Percentiles rank a stretch among this genome's conserved stretches.
phyloP scores from a whole-genome alignment of 2,888 invertebrate genomes.

The Diarsia mendica region DNA sequence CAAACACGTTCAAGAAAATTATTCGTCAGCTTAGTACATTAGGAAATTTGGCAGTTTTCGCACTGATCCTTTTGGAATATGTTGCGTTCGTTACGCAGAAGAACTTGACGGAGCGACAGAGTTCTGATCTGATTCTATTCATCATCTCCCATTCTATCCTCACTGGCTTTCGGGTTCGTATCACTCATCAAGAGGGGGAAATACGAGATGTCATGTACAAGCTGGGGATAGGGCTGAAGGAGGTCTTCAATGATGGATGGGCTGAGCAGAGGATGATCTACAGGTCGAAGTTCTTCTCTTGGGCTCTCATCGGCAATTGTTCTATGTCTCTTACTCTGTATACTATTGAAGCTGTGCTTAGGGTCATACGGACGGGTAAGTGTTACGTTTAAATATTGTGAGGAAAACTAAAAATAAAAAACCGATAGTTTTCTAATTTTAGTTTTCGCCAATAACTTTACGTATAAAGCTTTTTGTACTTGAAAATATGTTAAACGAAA shows the following conservation, averaged over 20 bases:
- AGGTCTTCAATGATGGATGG: constrained; percentile 38
- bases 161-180: constrained; percentile 30
- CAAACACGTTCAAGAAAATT: constrained; percentile 46
- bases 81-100: constrained; percentile 63
- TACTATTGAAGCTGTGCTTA: constrained; percentile 40
- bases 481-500: not conserved
- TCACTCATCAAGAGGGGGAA: constrained; percentile 28
- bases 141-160: constrained; percentile 32
- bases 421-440: not conserved
- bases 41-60: constrained; percentile 34
- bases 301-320: constrained; percentile 42
- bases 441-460: not conserved
- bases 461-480: not conserved
- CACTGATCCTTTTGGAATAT: constrained; percentile 38
- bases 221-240: constrained; percentile 45
- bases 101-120: constrained; percentile 60
- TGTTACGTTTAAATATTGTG: not conserved
- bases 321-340: constrained; percentile 30
- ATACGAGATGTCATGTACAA: constrained; percentile 42
- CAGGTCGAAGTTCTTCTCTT: constrained; percentile 41
- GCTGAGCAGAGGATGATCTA: constrained; percentile 50
- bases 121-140: constrained; percentile 47
- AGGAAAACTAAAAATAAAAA: not conserved
- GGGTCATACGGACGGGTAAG: constrained; percentile 42
- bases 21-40: constrained; percentile 29